Evolutionary conservation across 2,797 vertebrate species (phyloP), one percentile per base, ranked within the genome.

Genomic region (Melanotaenia maccullochi): DNA sequence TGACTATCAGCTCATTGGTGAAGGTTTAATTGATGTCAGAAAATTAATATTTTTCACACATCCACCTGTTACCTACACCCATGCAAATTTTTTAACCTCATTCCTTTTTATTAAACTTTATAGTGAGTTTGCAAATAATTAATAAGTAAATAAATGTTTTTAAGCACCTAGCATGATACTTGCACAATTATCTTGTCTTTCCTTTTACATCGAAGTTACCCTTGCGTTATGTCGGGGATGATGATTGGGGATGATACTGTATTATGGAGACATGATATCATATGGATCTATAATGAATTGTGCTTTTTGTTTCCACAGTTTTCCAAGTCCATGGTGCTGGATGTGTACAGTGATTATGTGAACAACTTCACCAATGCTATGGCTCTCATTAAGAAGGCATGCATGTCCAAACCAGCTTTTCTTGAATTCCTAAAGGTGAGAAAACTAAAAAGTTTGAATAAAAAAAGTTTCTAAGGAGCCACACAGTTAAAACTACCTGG

Each of bases 301-400:
- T 73, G 11, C 4, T 73, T 71, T 82, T 20, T 78, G 75, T 38
- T 13, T 73, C 73, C 22, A 3, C 86, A 98, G 97, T 99, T 99
- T 84, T 99, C 97, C 78, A 97, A 98, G 90, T 99, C 97, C 3
- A 97, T 99, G 97, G 97, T 99, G 61, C 85, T 98, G 59, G 97
- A 99, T 0, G 96, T 99, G 1, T 99, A 99, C 92, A 99, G 97
- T 0, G 97, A 99, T 20, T 99, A 99, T 0, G 96, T 99, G 83
- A 99, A 98, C 93, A 99, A 99, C 93, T 99, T 99, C 91, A 98
- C 97, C 76, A 94, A 91, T 0, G 96, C 97, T 90, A 99, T 99
- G 97, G 94, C 96, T 1, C 93, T 99, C 60, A 97, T 99, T 76
- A 98, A 98, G 89, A 97, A 96, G 85, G 97, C 97, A 0, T 99